Percentiles rank a stretch among this genome's conserved stretches.
These are phyloP conservation scores for Hyperoodon ampullatus DNA, from an alignment of 2,113 vertebrate species.

Conservation along the genomic window DNA sequence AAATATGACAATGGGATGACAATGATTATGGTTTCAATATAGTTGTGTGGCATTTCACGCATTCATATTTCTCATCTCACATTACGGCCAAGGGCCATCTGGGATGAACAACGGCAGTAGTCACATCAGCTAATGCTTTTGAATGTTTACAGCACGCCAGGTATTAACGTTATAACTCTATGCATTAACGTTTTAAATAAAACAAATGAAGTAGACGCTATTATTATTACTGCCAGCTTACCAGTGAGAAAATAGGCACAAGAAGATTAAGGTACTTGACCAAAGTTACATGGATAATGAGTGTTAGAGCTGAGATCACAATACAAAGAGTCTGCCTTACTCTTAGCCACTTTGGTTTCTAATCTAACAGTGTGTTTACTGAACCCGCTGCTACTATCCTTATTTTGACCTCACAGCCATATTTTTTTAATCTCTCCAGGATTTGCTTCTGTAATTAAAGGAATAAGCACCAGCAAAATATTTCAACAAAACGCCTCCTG, in stretches of 20 bases:
- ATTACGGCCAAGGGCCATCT: background rate
- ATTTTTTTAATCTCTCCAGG: background rate
- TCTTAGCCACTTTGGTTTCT: background rate
- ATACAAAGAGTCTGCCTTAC: background rate
- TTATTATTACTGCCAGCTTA: background rate
- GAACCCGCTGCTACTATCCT: background rate
- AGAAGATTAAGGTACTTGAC: background rate
- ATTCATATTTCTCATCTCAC: background rate
- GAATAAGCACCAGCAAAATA: background rate
- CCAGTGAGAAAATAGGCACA: background rate
- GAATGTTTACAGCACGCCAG: background rate
- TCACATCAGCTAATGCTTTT: background rate
- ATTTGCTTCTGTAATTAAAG: constrained; percentile 2
- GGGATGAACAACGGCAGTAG: background rate
- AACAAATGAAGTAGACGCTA: background rate
- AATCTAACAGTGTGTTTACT: background rate
- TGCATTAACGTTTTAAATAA: background rate
- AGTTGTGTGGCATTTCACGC: background rate
- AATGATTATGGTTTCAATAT: background rate
- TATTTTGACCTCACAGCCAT: background rate
- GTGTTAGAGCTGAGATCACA: background rate
- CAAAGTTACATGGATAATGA: background rate
- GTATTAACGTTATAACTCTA: background rate
- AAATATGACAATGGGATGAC: background rate
- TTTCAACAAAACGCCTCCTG: background rate